Evolutionary conservation across 1,140 invertebrate genomes (phyloP).

Genomic region (Globodera rostochiensis): DNA sequence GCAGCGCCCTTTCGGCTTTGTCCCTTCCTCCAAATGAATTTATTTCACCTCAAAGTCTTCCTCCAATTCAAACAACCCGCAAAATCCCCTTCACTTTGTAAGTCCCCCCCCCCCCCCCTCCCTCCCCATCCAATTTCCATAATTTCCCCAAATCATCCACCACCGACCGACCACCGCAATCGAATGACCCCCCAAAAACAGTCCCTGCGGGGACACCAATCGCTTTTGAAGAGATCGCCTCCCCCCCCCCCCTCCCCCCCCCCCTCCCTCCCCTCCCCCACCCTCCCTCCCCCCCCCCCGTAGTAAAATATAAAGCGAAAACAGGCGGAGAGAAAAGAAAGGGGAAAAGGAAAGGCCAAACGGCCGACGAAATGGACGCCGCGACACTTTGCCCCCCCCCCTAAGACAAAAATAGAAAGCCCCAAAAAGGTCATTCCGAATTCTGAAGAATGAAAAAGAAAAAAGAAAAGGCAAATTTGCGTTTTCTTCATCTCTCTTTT

Average conservation of each 20-base stretch:
- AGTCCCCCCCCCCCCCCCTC: no score
- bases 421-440: not conserved
- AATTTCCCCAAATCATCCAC: no score
- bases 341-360: not conserved
- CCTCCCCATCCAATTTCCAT: no score
- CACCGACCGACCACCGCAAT: no score
- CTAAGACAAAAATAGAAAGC: not conserved
- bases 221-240: no score
- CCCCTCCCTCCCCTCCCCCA: no score
- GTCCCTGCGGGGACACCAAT: no score
- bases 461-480: no score
- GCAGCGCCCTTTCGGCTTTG: not conserved
- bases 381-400: not conserved
- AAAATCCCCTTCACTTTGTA: no score
- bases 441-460: not conserved
- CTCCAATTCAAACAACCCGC: no score
- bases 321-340: not conserved
- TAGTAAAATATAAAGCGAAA: not conserved
- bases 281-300: not conserved
- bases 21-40: not conserved
- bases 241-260: no score
- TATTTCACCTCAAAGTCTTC: not conserved
- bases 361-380: not conserved
- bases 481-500: not conserved
- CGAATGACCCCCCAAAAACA: no score